These are phyloP conservation scores for Ursus arctos DNA, from an alignment of 2,113 vertebrate genomes.

Conservation along the genomic window DNA sequence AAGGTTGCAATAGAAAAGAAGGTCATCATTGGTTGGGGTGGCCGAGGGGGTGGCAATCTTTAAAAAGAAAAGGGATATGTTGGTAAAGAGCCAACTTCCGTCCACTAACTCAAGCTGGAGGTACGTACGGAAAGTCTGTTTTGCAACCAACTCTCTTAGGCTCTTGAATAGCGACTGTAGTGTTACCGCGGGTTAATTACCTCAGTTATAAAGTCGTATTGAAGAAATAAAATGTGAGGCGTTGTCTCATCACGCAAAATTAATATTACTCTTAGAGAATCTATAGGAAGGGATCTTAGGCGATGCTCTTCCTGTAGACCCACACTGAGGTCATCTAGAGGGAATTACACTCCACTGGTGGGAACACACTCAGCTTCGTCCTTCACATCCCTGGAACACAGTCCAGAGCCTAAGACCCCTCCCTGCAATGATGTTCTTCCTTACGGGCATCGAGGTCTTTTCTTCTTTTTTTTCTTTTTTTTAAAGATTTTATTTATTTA, in stretches of 20 bases:
- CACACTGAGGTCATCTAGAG: neutral
- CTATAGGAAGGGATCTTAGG: neutral
- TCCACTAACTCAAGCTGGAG: neutral
- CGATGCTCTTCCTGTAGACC: neutral
- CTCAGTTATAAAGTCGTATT: neutral
- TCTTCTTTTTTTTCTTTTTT: neutral
- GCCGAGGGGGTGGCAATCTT: neutral
- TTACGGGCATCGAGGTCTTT: neutral
- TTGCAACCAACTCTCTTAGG: neutral
- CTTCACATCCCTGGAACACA: neutral
- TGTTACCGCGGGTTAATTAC: no score
- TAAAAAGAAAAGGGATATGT: neutral
- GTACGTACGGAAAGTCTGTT: neutral
- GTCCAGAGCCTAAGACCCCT: neutral
- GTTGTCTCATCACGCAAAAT: neutral
- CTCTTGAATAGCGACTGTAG: neutral
- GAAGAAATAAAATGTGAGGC: neutral
- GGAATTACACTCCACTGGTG: neutral
- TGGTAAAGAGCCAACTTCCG: neutral
- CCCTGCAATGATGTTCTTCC: neutral
- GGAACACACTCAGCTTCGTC: neutral
- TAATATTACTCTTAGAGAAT: neutral
- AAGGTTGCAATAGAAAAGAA: neutral
- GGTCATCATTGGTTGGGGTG: rapidly evolving
- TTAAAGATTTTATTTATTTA: no score